Evolutionary conservation across 2,113 vertebrate species (phyloP).

Genomic region (Gnathonemus echidnorhynchus): DNA sequence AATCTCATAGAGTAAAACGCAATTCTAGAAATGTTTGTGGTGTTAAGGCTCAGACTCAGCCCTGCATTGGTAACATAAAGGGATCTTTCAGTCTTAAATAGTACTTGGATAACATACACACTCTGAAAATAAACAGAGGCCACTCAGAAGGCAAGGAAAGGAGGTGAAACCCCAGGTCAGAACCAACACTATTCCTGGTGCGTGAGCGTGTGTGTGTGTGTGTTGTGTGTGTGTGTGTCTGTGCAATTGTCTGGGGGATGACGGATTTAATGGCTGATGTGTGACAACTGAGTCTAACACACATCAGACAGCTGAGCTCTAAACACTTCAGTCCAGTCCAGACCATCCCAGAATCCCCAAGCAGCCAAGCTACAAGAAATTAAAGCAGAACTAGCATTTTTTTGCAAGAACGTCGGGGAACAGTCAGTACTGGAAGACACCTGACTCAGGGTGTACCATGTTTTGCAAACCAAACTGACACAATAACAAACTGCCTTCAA

Average conservation of each 20-base stretch:
- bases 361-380: not conserved
- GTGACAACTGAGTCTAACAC: not conserved
- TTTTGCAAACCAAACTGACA: not conserved
- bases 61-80: not conserved
- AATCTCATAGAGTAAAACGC: not conserved
- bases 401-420: not conserved
- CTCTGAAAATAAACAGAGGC: not conserved
- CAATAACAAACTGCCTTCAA: not conserved
- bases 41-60: not conserved
- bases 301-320: not conserved
- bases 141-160: not conserved
- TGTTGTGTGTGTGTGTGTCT: no score
- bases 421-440: not conserved
- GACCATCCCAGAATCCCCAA: not conserved
- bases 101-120: not conserved
- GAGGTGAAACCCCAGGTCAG: not conserved
- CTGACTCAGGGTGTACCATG: not conserved
- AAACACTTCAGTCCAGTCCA: not conserved
- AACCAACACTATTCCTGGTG: not conserved
- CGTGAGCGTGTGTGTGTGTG: not conserved
- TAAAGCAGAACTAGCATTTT: not conserved
- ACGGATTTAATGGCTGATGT: not conserved
- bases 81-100: not conserved
- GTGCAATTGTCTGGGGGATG: not conserved
- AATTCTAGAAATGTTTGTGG: not conserved